phyloP scores from a whole-genome alignment of 2,797 vertebrate genomes.

The Arremon brunneinucha region DNA sequence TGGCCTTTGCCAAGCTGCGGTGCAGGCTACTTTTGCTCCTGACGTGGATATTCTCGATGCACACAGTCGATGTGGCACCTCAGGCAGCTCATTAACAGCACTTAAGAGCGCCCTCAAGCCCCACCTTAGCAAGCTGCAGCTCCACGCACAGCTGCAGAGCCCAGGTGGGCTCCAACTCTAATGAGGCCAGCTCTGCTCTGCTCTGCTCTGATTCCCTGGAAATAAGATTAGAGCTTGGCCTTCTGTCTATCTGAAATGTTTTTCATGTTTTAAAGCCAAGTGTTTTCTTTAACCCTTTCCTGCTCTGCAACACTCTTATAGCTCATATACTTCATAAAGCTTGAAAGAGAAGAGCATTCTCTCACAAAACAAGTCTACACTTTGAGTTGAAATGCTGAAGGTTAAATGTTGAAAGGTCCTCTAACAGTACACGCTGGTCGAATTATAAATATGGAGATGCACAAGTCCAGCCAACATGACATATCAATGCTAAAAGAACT shows the following conservation, averaged over 20 bases:
- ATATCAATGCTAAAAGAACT: neutral
- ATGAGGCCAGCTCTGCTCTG: neutral
- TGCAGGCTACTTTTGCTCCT: neutral
- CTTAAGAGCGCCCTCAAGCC: neutral
- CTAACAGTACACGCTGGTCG: rapidly evolving
- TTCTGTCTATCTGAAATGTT: neutral
- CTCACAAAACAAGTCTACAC: rapidly evolving
- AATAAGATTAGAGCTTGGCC: neutral
- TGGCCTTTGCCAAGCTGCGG: neutral
- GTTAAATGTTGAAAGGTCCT: neutral
- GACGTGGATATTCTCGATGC: rapidly evolving
- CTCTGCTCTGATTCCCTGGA: neutral
- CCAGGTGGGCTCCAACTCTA: neutral
- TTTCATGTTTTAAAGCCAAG: neutral
- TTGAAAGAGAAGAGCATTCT: neutral
- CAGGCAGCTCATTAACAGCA: neutral
- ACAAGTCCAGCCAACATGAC: neutral
- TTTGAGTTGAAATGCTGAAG: neutral
- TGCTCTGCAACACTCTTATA: neutral
- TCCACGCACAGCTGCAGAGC: neutral
- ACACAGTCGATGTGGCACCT: rapidly evolving
- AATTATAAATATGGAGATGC: neutral
- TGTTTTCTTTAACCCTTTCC: neutral
- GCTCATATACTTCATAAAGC: rapidly evolving
- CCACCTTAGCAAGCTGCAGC: neutral